Evolutionary conservation across 2,888 invertebrate species (phyloP).

Genomic region (Ecdyonurus torrentis): DNA sequence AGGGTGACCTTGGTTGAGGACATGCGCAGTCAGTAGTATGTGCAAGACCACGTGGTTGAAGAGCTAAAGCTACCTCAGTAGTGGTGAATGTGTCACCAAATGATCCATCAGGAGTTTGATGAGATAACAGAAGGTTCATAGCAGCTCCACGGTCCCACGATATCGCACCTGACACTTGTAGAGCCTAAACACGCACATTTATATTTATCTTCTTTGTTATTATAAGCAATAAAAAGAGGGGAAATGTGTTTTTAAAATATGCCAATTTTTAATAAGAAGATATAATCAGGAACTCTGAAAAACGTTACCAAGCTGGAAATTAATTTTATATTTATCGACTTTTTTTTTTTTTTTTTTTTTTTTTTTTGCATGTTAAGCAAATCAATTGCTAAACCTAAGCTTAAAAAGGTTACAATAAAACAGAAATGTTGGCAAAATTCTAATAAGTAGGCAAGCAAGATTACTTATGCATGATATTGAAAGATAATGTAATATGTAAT

Average conservation of each 20-base stretch:
- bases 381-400: no score
- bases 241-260: neutral
- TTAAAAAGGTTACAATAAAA: no score
- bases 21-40: neutral
- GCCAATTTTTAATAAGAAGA: no score
- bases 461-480: no score
- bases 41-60: slow-evolving; percentile 20
- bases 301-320: no score
- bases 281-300: no score
- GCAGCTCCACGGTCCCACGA: slow-evolving; percentile 64
- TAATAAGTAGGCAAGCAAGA: no score
- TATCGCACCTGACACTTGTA: slow-evolving; percentile 43
- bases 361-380: no score
- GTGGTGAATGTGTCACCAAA: slow-evolving; percentile 60
- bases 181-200: slow-evolving; percentile 35
- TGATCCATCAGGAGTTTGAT: slow-evolving; percentile 61
- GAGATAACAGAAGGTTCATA: slow-evolving; percentile 50
- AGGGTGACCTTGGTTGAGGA: slow-evolving; percentile 9
- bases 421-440: no score
- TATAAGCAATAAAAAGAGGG: neutral
- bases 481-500: no score
- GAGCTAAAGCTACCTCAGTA: slow-evolving; percentile 62
- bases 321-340: no score
- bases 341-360: no score
- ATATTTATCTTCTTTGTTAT: neutral